Base-by-base conservation (phyloP, 2,113 vertebrate genomes). In the Ammodytes dubius region DNA sequence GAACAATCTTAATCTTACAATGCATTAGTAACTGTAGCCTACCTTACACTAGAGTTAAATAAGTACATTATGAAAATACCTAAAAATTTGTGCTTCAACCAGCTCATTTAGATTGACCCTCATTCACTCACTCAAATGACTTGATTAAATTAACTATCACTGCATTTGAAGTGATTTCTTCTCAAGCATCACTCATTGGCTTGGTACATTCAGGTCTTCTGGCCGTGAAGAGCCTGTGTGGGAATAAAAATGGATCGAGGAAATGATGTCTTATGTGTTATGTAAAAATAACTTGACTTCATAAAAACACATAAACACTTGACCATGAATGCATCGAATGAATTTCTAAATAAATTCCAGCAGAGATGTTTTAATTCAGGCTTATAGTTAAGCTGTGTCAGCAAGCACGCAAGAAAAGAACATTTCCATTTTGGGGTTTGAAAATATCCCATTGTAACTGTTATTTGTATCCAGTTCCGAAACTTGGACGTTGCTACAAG, bases 401-500 rank as follows among this genome's bases (percentile, higher is more conserved):
- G 43, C 7, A 45, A 57, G 37, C 46, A 19, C 45, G 11, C 2
- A 1, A 6, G 37, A n/a, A 61, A 54, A 42, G 15, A 49, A 5
- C 1, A 27, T 58, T 43, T 58, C 1, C 17, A 13, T 35, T 50
- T 14, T 2, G 3, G 1, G 13, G 13, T 15, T 3, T 10, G 17
- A 47, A 37, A 6, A 45, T 35, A 65, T 6, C 27, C n/a, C 12
- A 4, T 42, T 43, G 13, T n/a, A 50, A 58, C 39, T 54, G n/a
- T 71, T 75, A 2, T 57, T 79, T n/a, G 79, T 17, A 75, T 87
- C 4, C 89, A 99, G 98, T 99, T 99, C 90, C 93, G 98, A 74
- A 98, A 97, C 84, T 94, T 98, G 85, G 96, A 96, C 46, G 95
- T 96, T 2, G 95, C 96, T 3, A 95, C 97, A 14, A 93, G 96